phyloP scores from a whole-genome alignment of 2,113 vertebrate species.

The Zosterops lateralis region DNA sequence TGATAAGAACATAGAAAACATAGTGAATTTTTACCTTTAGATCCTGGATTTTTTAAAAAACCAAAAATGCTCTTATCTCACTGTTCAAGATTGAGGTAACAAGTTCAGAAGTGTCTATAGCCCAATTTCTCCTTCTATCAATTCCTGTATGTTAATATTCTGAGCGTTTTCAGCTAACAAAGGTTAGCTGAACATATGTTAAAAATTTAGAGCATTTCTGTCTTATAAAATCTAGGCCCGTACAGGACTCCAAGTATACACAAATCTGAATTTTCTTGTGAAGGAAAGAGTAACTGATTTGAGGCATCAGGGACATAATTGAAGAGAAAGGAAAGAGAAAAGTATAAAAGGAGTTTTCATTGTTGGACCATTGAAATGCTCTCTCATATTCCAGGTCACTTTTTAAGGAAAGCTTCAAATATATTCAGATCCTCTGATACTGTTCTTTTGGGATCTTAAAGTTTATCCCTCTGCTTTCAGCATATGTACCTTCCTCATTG shows the following conservation, averaged over 20 bases:
- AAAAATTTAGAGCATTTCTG: not conserved
- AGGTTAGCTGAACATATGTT: not conserved
- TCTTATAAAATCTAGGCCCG: not conserved
- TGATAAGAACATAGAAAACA: not conserved
- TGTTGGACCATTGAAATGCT: not conserved
- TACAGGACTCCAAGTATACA: not conserved
- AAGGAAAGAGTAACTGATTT: not conserved
- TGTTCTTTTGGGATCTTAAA: not conserved
- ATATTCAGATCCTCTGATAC: not conserved
- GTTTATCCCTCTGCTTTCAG: not conserved
- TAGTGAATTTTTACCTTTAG: not conserved
- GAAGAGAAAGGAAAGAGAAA: not conserved
- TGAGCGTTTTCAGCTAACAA: not conserved
- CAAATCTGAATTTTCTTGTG: not conserved
- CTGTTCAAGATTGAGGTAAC: not conserved
- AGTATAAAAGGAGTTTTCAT: not conserved
- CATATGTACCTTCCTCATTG: not conserved
- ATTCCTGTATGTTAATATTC: not conserved
- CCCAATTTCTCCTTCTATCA: not conserved
- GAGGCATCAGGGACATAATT: not conserved
- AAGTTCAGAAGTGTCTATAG: not conserved
- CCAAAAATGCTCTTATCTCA: not conserved
- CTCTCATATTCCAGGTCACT: not conserved
- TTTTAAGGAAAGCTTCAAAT: not conserved
- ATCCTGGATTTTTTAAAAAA: not conserved